Evolutionary conservation across 2,888 invertebrate species (phyloP).

Genomic region (Chelonus formosanus): DNA sequence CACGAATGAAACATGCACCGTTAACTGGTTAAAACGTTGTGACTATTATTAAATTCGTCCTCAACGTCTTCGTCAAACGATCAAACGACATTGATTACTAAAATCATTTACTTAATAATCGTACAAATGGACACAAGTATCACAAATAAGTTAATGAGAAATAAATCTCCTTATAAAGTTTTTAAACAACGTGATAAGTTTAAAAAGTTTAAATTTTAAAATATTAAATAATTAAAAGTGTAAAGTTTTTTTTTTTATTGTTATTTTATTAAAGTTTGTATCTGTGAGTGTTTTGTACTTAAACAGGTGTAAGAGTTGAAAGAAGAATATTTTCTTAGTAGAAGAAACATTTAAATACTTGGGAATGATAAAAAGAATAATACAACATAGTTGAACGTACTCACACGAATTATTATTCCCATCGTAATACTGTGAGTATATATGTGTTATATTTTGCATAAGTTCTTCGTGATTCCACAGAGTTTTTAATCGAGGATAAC

Average conservation of each 20-base stretch:
- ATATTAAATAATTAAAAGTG: background rate
- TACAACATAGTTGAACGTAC: constrained; percentile 13
- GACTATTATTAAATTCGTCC: constrained; percentile 59
- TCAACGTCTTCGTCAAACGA: constrained; percentile 40
- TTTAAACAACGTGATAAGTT: too few species aligned
- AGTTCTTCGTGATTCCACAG: background rate
- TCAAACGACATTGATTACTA: background rate
- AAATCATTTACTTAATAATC: constrained; percentile 14
- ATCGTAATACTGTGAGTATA: constrained; percentile 12
- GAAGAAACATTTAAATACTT: background rate
- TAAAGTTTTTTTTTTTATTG: background rate
- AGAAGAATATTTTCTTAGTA: background rate
- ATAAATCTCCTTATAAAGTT: too few species aligned
- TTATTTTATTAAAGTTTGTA: background rate
- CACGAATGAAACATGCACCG: constrained; percentile 16
- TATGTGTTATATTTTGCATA: constrained; percentile 5
- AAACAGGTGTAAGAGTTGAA: background rate
- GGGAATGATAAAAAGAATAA: constrained; percentile 4
- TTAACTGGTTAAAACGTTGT: constrained; percentile 31
- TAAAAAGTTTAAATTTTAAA: background rate
- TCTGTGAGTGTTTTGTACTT: background rate
- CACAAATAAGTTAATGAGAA: background rate
- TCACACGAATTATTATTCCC: constrained; percentile 19
- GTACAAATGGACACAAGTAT: constrained; percentile 18
- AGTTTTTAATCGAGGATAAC: constrained; percentile 17